Evolutionary conservation across 2,797 vertebrate genomes (phyloP), one percentile per base, ranked within the genome.

Genomic region (Otolemur crassicaudatus): DNA sequence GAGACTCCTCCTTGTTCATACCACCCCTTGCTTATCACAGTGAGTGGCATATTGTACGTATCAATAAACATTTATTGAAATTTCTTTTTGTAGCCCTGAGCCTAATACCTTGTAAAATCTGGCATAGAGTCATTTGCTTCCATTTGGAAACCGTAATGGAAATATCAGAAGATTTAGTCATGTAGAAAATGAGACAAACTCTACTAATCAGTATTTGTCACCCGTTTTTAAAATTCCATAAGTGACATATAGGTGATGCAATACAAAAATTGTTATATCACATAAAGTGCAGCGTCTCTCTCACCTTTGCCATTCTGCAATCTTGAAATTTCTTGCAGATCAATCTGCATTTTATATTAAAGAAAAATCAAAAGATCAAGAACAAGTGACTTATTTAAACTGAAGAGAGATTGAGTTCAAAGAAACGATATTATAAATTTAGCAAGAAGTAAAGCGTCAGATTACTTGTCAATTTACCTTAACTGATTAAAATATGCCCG

Each of bases 331-430:
- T 94, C 84, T 91, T 94, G 81, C 79, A 72, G 69, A 85, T 86
- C 31, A 86, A 37, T 90, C 69, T 98, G 69, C 56, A 75, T 91
- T 95, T 97, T 94, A 72, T 70, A 79, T 95, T 92, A 86, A 95
- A 80, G 56, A 92, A 70, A 95, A 96, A 61, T 94, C 53, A 60
- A 31, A 90, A 81, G 82, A 72, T 94, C 86, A 94, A 90, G 88
- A 92, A 83, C 31, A 75, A 83, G 60, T 94, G 82, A 95, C 69
- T 92, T 94, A 69, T 72, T 96, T 94, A 94, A 92, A 81, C 56
- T 8, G 53, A 86, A 84, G 87, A 94, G 69, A 92, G 69, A 96
- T 65, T 76, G 58, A 75, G 92, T 95, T 94, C 46, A 94, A 92
- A 94, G 95, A 92, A 88, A 83, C 0, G 20, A 61, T 83, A 49